Base-by-base conservation (phyloP, 2,113 vertebrate species). In the Eretmodus cyanostictus region DNA sequence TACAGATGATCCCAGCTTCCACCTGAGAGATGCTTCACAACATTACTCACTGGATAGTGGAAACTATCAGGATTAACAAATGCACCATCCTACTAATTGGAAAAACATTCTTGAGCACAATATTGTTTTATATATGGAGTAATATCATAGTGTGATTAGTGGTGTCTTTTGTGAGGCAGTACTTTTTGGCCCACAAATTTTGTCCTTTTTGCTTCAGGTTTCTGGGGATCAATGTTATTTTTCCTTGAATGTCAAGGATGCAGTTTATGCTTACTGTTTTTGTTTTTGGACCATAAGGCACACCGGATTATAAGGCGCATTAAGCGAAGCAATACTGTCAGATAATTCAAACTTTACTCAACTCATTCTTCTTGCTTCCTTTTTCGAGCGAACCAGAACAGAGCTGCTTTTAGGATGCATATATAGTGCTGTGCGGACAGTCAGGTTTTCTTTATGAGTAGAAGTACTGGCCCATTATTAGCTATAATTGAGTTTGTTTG, bases 221-320 rank as follows among this genome's bases (percentile, higher is more conserved):
- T 80, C 59, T 53, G 51, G 82, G 53, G 29, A 53, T 66, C 73
- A 38, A n/a, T 53, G 27, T 54, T 76, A 36, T 63, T 83, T 79
- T 51, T 82, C 53, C 81, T 45, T 68, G 66, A 76, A 10, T 8
- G 47, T 78, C 85, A 71, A 71, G 86, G 57, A 34, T 66, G 51
- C 76, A 31, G 22, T 82, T 83, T 83, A 29, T 11, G 29, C 87
- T 71, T 55, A 71, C 84, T 73, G 71, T 85, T 47, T 84, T 16
- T 61, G 27, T 61, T 61, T 61, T 1, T 16, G 27, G 27, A 61
- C 14, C 57, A 61, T 31, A 31, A 1, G 14, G 14, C 27, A 16
- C 57, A 17, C 8, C 1, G 1, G 27, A 59, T 59, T 59, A 31
- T 59, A 59, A 59, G 55, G 0, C 2, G 2, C 29, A 34, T 17